These are phyloP conservation scores for Mesorhabditis sp. DNA, from an alignment of 2,888 invertebrate genomes.

Conservation along the genomic window DNA sequence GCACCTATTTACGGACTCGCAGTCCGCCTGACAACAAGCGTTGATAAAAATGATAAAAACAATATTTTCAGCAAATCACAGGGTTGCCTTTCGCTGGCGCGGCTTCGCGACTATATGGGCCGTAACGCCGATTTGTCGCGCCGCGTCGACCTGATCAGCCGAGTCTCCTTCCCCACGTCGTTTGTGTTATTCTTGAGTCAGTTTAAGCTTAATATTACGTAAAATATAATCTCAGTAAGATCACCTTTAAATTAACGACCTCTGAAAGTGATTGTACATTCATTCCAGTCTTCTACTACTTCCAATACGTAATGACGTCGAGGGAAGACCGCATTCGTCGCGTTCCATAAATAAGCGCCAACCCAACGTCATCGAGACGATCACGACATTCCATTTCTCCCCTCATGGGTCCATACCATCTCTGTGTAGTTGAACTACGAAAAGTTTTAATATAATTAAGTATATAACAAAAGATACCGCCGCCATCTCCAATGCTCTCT, in stretches of 20 bases:
- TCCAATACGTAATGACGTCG: slow-evolving; percentile 35
- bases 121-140: slow-evolving; percentile 45
- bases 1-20: no score
- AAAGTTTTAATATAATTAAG: no score
- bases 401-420: no score
- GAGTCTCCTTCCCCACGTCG: slow-evolving; percentile 44
- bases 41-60: no score
- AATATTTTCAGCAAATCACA: background rate
- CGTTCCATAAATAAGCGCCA: no score
- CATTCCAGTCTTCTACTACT: slow-evolving; percentile 52
- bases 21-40: no score
- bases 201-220: background rate
- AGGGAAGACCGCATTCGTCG: no score
- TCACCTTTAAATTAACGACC: background rate
- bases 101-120: slow-evolving; percentile 15
- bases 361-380: no score
- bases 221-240: background rate
- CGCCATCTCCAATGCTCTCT: no score
- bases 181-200: slow-evolving; percentile 41
- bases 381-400: no score
- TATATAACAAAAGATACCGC: no score
- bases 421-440: no score
- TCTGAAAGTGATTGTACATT: background rate
- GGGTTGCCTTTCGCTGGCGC: slow-evolving; percentile 10
- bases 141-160: slow-evolving; percentile 49